Evolutionary conservation across 1,140 invertebrate genomes (phyloP), one percentile per base, ranked within the genome.

Genomic region (Drosophila kikkawai): DNA sequence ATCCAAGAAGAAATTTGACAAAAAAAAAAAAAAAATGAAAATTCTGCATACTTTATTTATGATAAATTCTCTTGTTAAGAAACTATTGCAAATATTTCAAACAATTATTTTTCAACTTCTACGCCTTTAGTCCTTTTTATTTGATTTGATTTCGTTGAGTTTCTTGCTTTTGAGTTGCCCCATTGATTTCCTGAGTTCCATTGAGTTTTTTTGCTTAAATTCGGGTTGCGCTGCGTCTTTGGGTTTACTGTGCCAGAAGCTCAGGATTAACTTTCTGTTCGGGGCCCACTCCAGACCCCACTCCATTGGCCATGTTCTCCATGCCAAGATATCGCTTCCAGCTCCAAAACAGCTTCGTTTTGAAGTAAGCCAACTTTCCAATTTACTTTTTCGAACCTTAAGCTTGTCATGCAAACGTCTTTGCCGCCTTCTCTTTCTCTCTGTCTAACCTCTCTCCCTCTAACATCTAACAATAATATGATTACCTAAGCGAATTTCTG

Each of bases 1-100:
- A 66, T 66, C 69, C 34, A 74, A 74, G 29, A 77, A 48, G 73
- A 68, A 76, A 66, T 66, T 57, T 59, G 61, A 65, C 57, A 68
- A 86, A 63, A 56, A 22, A 86, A 63, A 56, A 56, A 73, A 66
- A 90, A 84, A 79, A 81, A 85, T 88, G 69, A 85, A 88, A 90
- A 88, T 90, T 90, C 85, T 88, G 85, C 85, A 88, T 90, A 90
- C 79, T 85, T 85, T 80, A 81, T 81, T 90, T 88, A 60, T 76
- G 73, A 88, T 68, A 87, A 88, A 88, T 85, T 85, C 79, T 90
- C 70, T 82, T 91, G 80, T 68, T 91, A 84, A 86, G 78, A 85
- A 82, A 86, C 71, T 82, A 81, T 82, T 88, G 86, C 85, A 88
- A 91, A 90, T 90, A 85, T 90, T 91, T 91, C 70, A 69, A 80